These are phyloP conservation scores for Notospermus geniculatus DNA, from an alignment of 1,140 invertebrate genomes.

Conservation along the genomic window DNA sequence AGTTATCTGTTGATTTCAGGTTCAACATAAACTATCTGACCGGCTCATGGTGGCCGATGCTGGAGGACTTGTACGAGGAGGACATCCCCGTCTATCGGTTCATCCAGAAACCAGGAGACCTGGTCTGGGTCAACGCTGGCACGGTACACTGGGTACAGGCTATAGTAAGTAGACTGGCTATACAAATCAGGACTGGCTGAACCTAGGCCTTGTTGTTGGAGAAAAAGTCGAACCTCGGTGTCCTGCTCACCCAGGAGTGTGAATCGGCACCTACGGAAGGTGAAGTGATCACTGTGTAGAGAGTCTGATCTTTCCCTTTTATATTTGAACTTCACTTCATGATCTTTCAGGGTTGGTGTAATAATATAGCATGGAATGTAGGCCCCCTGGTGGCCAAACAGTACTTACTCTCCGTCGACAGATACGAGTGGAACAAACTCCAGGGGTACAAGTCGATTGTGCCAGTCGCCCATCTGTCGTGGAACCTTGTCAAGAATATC, in stretches of 20 bases:
- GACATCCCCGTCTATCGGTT: slow-evolving; percentile 98
- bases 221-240: too few species aligned
- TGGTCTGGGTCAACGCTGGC: slow-evolving; percentile 98
- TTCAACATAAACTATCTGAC: slow-evolving; percentile 95
- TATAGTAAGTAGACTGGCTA: slow-evolving; percentile 54
- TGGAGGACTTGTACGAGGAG: slow-evolving; percentile 90
- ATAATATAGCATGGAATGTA: slow-evolving; percentile 98
- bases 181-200: too few species aligned
- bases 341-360: slow-evolving; percentile 64
- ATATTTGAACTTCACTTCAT: too few species aligned
- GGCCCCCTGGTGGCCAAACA: slow-evolving; percentile 94
- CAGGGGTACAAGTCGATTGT: slow-evolving; percentile 98
- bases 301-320: not conserved
- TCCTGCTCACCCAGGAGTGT: not conserved
- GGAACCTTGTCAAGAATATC: slow-evolving; percentile 97
- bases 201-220: too few species aligned
- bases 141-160: slow-evolving; percentile 91
- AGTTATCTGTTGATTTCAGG: slow-evolving; percentile 48
- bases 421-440: slow-evolving; percentile 99
- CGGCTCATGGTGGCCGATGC: slow-evolving; percentile 98
- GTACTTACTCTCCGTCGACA: slow-evolving; percentile 88
- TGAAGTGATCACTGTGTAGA: not conserved
- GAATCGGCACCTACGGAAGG: not conserved
- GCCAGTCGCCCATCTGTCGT: slow-evolving; percentile 96
- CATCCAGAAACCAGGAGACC: slow-evolving; percentile 94